These are phyloP conservation scores for Latrodectus elegans DNA, from an alignment of 2,888 invertebrate genomes.

Conservation along the genomic window DNA sequence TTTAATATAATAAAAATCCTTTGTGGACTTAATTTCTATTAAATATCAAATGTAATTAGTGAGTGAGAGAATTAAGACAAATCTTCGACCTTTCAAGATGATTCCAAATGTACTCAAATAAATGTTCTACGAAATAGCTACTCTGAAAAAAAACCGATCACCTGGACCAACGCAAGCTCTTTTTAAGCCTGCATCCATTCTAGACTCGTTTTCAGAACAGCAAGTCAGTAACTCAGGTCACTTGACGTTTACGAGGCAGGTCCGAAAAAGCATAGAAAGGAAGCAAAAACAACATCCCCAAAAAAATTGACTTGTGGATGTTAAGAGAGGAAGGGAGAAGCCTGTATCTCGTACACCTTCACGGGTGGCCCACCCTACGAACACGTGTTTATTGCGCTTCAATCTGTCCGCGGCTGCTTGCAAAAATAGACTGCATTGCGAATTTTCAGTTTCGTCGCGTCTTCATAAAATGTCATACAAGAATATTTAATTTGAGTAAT, in stretches of 20 bases:
- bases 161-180: background rate
- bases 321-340: constrained; percentile 4
- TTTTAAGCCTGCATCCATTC: constrained; percentile 43
- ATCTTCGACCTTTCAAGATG: too few relatives aligned
- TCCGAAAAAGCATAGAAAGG: constrained; percentile 21
- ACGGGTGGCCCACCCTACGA: constrained; percentile 45
- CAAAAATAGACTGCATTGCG: constrained; percentile 21
- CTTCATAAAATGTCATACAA: background rate
- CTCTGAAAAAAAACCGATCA: background rate
- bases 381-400: constrained; percentile 48
- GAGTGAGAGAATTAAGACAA: too few relatives aligned
- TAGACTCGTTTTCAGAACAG: constrained; percentile 22
- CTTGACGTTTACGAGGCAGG: constrained; percentile 55
- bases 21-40: too few relatives aligned
- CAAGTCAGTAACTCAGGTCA: constrained; percentile 32
- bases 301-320: background rate
- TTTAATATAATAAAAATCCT: too few relatives aligned
- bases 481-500: background rate
- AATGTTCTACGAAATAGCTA: too few relatives aligned
- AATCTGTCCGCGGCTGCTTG: constrained; percentile 43
- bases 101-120: too few relatives aligned
- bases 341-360: constrained; percentile 39
- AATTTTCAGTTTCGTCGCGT: background rate
- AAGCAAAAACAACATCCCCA: constrained; percentile 23
- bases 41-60: too few relatives aligned